A percentile compares a stretch with the other conserved stretches of the same genome.
Conservation (phyloP, 2,888 invertebrate genomes). For the Lacanobia oleracea region DNA sequence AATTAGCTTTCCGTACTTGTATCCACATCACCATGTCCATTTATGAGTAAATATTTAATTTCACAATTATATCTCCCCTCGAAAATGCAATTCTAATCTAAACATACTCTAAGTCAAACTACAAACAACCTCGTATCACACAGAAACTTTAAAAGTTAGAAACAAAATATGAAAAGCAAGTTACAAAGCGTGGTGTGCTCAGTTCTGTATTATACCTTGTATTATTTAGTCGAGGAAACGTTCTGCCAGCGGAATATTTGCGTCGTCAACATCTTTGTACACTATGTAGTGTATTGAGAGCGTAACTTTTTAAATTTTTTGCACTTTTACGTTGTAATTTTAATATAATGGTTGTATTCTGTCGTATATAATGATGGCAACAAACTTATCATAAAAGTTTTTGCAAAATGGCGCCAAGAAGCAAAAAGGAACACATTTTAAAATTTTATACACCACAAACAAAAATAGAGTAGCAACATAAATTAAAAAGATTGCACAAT, state of each 20-base stretch:
- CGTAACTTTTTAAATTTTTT: neutral
- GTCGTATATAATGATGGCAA: neutral
- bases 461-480: neutral
- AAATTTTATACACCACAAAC: neutral
- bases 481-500: neutral
- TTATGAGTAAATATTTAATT: too few species aligned
- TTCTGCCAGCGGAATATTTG: slow-evolving; percentile 51
- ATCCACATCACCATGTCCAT: too few species aligned
- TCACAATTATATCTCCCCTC: neutral
- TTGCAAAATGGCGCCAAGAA: neutral
- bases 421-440: neutral
- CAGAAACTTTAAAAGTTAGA: slow-evolving; percentile 22
- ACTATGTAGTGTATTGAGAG: slow-evolving; percentile 14
- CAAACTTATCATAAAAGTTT: neutral
- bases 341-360: neutral
- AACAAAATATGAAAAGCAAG: slow-evolving; percentile 25
- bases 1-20: too few species aligned
- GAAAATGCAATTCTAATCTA: neutral
- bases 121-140: slow-evolving; percentile 9
- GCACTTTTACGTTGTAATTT: neutral
- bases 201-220: neutral
- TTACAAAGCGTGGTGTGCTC: neutral
- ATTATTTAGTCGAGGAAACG: slow-evolving; percentile 3
- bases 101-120: slow-evolving; percentile 14
- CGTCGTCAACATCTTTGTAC: slow-evolving; percentile 58